Base-by-base conservation (phyloP, 2,888 invertebrate species). In the Epirrhoe tristata region DNA sequence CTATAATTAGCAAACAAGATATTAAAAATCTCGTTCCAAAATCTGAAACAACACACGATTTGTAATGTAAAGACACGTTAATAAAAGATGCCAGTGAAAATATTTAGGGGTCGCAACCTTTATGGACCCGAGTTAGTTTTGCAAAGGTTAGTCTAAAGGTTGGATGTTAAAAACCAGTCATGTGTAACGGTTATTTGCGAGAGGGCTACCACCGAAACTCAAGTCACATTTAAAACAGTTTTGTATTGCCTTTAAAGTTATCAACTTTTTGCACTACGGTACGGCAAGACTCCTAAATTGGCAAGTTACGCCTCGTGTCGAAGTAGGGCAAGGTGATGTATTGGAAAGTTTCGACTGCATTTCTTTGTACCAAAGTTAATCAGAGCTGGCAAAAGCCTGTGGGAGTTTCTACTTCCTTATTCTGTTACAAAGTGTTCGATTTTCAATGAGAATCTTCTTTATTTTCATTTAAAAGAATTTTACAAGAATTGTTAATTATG, bases 71-170 rank as follows among this genome's bases (percentile, higher is more conserved):
- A 69, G 71, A 36, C 66, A 73, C 74, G 71, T 70, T 74, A 74
- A 71, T 67, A 77, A 80, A 72, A 73, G 64, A 71, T 74, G 74
- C 69, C 67, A 73, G 72, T 72, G 72, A 73, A 75, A 76, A 72
- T 78, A 76, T 75, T 75, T 73, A 72, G 61, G 62, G 55, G 71
- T 60, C 67, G 75, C 62, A 73, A 76, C 77, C 81, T 77, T 77
- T 56, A 43, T 12, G 65, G 73, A 72, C 74, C 80, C 72, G 69
- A 74, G 77, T 71, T 76, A 80, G 79, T 81, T 81, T 81, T 71
- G 73, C 77, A 64, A 82, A 85, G 82, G 84, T 86, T 83, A 81
- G 74, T 68, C 74, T 70, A 84, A 86, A 87, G 85, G 85, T 81
- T 81, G 78, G 74, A 79, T 78, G 79, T 75, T 81, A 81, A 82